A percentile compares a stretch with the other conserved stretches of the same genome.
These are phyloP conservation scores for Helleia helle DNA, from an alignment of 2,888 invertebrate genomes.

Conservation along the genomic window DNA sequence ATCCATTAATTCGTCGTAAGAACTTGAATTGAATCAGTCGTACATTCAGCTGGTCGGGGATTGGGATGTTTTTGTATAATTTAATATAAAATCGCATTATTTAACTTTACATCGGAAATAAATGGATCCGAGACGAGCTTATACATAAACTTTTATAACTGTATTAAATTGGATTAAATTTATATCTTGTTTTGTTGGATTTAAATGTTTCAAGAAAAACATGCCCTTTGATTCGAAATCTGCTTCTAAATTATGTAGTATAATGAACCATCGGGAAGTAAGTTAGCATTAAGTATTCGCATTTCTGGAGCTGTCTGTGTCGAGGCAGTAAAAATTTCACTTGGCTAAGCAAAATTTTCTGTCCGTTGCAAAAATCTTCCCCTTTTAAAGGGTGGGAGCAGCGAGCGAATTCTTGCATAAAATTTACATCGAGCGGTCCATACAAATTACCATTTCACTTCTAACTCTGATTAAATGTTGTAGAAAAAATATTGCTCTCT, in stretches of 20 bases:
- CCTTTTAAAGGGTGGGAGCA: slow-evolving; percentile 58
- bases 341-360: slow-evolving; percentile 73
- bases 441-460: slow-evolving; percentile 73
- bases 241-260: slow-evolving; percentile 66
- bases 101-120: slow-evolving; percentile 9
- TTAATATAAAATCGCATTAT: slow-evolving; percentile 15
- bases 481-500: slow-evolving; percentile 72
- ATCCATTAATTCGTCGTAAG: slow-evolving; percentile 59
- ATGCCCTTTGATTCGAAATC: slow-evolving; percentile 53
- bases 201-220: slow-evolving; percentile 15
- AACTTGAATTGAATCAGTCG: slow-evolving; percentile 60
- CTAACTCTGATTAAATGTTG: slow-evolving; percentile 74
- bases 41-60: too few species aligned
- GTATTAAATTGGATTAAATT: neutral
- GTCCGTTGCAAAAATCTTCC: slow-evolving; percentile 71
- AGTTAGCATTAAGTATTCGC: slow-evolving; percentile 71
- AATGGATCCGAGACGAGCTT: neutral
- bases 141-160: neutral
- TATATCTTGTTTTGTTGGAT: neutral
- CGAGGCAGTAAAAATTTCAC: slow-evolving; percentile 73
- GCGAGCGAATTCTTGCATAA: slow-evolving; percentile 70
- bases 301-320: slow-evolving; percentile 67
- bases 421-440: slow-evolving; percentile 74
- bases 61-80: slow-evolving; percentile 21
- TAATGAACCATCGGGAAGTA: slow-evolving; percentile 70